Evolutionary conservation across 2,113 vertebrate genomes (phyloP), one percentile per base, ranked within the genome.

Genomic region (Opisthocomus hoazin): DNA sequence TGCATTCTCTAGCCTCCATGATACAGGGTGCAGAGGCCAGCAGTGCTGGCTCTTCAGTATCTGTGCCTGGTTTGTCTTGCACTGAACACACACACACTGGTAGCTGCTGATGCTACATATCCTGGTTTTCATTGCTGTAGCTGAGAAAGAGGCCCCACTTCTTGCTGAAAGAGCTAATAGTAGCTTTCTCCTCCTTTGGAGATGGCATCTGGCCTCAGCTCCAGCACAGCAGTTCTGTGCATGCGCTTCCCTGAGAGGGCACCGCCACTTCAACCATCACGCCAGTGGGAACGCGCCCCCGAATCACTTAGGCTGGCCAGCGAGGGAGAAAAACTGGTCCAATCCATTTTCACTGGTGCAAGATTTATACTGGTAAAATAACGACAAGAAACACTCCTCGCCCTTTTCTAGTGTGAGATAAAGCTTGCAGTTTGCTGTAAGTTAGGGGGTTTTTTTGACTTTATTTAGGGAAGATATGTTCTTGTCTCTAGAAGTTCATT

Each of bases 31-130:
- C 6, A 1, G 29, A 34, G 50, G 36, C 64, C 29, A 16, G 11
- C 0, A 0, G n/a, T 23, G 36, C 58, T 43, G 76, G 36, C 34
- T 36, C 51, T 19, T 18, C 16, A 0, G 4, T 30, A 1, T 5
- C 60, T 1, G 11, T 1, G 5, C 70, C 56, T 54, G 20, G 1
- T 20, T 46, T 54, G 19, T 30, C 22, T 66, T 12, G 23, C 20
- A 0, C 34, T 3, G 5, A 75, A 21, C 57, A 14, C 29, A 11
- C 37, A 8, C 24, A 4, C 22, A 0, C 26, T 11, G n/a, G 6
- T 8, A 29, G 17, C 0, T 53, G 36, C 5, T 24, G 39, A 2
- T 57, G 37, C 5, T 12, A 2, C 16, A 0, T 45, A 12, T 21
- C 57, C 26, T 0, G 18, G 23, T 11, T 2, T 7, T 65, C 12